Evolutionary conservation across 1,140 invertebrate species (phyloP).

Genomic region (Diploscapter pachys): DNA sequence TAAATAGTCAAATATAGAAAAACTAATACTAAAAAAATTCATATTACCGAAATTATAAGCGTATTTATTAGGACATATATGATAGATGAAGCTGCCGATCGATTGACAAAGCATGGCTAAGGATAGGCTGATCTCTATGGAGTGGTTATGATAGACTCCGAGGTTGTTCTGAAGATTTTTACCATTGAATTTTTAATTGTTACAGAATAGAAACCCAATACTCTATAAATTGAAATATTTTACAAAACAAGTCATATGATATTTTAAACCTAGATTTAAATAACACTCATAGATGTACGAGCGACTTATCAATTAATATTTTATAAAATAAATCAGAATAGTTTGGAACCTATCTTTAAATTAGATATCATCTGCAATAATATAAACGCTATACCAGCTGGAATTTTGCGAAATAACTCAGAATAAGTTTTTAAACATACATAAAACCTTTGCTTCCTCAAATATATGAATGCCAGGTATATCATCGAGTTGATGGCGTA

Average conservation of each 20-base stretch:
- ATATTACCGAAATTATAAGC: conserved; percentile 17
- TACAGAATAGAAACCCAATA: neutral
- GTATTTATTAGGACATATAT: conserved; percentile 10
- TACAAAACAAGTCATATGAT: neutral
- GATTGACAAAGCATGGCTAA: conserved; percentile 10
- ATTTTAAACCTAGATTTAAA: no score
- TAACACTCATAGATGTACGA: no score
- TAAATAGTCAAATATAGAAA: conserved; percentile 1
- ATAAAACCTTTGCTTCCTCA: no score
- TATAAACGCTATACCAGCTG: no score
- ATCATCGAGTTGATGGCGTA: conserved; percentile 1
- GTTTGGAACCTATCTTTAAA: no score
- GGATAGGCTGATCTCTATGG: no score
- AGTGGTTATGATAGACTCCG: neutral
- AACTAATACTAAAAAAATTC: neutral
- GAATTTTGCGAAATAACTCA: no score
- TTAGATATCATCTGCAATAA: no score
- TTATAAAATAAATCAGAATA: no score
- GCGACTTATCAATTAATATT: no score
- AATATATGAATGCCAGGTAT: no score
- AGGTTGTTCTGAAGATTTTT: neutral
- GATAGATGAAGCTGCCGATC: conserved; percentile 11
- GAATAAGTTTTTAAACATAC: no score
- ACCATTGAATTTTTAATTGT: neutral
- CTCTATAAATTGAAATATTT: neutral